phyloP scores from a whole-genome alignment of 37 sponge, comb jelly and placozoan species.

The Ephydatia muelleri region DNA sequence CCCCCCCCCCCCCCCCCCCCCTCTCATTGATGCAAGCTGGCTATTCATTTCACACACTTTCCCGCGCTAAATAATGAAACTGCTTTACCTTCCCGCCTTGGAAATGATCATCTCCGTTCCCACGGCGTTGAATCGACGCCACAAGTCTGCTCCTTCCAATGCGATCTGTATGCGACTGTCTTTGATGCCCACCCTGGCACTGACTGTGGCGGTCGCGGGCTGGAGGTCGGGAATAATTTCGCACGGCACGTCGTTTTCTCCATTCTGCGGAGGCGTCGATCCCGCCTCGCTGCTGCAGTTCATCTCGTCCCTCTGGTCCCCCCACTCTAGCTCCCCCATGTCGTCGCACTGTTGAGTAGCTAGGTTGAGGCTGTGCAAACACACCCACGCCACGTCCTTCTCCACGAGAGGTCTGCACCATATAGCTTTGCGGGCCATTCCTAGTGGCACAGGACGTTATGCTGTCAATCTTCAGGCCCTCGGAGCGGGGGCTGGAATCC shows the following conservation, averaged over 20 bases:
- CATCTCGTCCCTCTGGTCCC: not conserved
- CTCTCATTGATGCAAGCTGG: too few relatives aligned
- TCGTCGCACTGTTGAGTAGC: too few relatives aligned
- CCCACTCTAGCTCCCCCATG: slow-evolving; percentile 1
- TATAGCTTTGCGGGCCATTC: not conserved
- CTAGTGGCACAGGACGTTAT: not conserved
- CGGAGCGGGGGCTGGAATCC: not conserved
- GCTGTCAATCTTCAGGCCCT: not conserved
- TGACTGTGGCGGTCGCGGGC: not conserved
- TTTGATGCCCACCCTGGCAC: not conserved
- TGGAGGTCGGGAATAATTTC: not conserved
- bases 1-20: too few relatives aligned
- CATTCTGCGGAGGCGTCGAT: not conserved
- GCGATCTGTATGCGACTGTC: slow-evolving; percentile 14
- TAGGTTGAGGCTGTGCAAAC: not conserved
- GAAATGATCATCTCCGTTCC: slow-evolving; percentile 96
- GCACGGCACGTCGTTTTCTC: not conserved
- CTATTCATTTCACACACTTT: not conserved
- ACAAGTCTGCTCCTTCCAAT: slow-evolving; percentile 74
- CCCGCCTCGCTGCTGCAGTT: not conserved
- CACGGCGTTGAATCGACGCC: slow-evolving; percentile 72
- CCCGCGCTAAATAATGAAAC: not conserved
- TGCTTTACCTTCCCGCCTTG: slow-evolving; percentile 80
- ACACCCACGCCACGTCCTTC: not conserved
- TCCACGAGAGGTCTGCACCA: not conserved